Evolutionary conservation across 2,888 invertebrate species (phyloP).

Genomic region (Danaus chrysippus): DNA sequence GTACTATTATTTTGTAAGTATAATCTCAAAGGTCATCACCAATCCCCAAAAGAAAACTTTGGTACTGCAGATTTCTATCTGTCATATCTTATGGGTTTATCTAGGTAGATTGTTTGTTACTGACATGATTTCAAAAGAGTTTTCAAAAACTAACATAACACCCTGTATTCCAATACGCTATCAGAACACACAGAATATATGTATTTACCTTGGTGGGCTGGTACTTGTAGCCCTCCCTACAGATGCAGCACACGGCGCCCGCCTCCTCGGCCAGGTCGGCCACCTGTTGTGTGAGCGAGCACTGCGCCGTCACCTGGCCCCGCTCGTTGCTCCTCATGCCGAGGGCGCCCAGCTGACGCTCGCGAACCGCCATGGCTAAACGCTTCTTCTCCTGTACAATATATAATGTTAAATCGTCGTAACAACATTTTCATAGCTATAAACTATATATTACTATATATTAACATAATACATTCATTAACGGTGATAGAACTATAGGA

Average conservation of each 20-base stretch:
- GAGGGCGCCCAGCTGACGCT: slow-evolving; percentile 95
- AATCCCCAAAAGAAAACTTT: no score
- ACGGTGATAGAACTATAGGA: no score
- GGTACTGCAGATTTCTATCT: no score
- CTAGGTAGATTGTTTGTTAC: no score
- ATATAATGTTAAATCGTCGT: no score
- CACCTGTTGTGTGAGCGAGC: slow-evolving; percentile 93
- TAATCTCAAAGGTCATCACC: no score
- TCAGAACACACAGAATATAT: no score
- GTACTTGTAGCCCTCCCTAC: slow-evolving; percentile 98
- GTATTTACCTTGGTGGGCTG: slow-evolving; percentile 89
- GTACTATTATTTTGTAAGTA: no score
- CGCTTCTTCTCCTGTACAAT: slow-evolving; percentile 93
- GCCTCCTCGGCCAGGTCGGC: slow-evolving; percentile 97
- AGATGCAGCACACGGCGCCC: slow-evolving; percentile 97
- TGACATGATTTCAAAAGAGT: no score
- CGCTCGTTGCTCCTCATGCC: slow-evolving; percentile 98
- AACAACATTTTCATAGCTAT: background rate
- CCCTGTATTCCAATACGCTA: background rate
- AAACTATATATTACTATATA: background rate
- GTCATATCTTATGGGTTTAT: no score
- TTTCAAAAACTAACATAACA: no score
- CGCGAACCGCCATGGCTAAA: slow-evolving; percentile 98
- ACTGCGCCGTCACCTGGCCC: slow-evolving; percentile 96
- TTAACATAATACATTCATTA: no score